These are phyloP conservation scores for Cardiocondyla obscurior DNA, from an alignment of 1,140 invertebrate genomes.

Conservation along the genomic window DNA sequence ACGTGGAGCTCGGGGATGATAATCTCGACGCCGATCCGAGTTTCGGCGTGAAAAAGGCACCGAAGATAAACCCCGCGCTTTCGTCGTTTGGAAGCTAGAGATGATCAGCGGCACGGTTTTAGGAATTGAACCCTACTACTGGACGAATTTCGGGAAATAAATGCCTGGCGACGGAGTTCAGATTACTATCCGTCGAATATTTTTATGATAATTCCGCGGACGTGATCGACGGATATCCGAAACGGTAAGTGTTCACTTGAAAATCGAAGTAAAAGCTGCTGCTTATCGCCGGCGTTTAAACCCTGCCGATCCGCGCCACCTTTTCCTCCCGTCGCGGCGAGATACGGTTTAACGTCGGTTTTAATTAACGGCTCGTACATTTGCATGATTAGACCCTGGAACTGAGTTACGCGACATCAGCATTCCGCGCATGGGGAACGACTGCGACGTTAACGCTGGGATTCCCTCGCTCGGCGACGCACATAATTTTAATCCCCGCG, in stretches of 20 bases:
- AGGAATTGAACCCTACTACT: no score
- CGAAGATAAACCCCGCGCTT: background rate
- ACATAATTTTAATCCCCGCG: conserved; percentile 38
- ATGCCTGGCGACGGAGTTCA: no score
- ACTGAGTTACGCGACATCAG: conserved; percentile 59
- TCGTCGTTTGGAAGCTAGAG: no score
- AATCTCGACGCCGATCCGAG: background rate
- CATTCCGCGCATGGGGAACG: conserved; percentile 60
- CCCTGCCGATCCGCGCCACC: no score
- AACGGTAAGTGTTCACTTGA: no score
- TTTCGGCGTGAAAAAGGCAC: background rate
- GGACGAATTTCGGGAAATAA: no score
- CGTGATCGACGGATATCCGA: no score
- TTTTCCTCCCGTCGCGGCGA: background rate
- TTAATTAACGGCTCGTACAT: conserved; percentile 71
- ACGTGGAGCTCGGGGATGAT: background rate
- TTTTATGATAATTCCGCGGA: no score
- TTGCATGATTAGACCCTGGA: conserved; percentile 69
- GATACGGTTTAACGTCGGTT: conserved; percentile 41
- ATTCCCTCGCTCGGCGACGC: conserved; percentile 40
- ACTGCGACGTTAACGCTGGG: conserved; percentile 52
- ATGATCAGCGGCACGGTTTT: no score
- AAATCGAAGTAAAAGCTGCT: no score
- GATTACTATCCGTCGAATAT: no score
- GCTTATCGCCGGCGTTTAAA: no score